These are phyloP conservation scores for Rhinichthys osculus DNA, from an alignment of 2,797 vertebrate genomes.

Conservation along the genomic window DNA sequence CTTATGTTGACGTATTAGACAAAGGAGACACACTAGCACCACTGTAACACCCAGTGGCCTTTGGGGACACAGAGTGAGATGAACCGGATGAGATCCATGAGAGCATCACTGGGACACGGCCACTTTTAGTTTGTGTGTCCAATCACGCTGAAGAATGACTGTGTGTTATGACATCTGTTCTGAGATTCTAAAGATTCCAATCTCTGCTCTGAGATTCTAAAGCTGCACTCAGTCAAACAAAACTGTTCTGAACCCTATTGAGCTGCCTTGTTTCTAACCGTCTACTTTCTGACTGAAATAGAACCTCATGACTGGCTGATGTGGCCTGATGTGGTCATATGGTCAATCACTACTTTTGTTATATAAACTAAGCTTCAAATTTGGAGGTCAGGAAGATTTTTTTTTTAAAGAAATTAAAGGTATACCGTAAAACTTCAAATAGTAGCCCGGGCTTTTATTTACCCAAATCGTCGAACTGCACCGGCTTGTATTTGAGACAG, in stretches of 20 bases:
- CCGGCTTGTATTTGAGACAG: no score
- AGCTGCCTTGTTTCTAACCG: not conserved
- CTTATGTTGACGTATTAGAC: constrained; percentile 48
- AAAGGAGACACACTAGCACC: constrained; percentile 17
- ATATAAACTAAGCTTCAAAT: not conserved
- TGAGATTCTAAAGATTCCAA: not conserved
- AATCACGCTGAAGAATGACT: not conserved
- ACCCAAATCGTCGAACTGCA: no score
- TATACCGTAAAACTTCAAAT: no score
- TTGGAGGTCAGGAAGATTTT: not conserved
- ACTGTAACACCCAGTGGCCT: constrained; percentile 13
- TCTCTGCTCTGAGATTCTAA: not conserved
- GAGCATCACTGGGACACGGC: not conserved
- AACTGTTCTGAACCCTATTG: not conserved
- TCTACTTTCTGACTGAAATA: not conserved
- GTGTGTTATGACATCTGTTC: not conserved
- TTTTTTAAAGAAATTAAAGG: not conserved
- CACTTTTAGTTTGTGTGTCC: not conserved
- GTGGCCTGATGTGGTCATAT: not conserved
- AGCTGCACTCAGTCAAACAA: not conserved
- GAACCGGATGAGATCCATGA: not conserved
- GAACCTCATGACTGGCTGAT: not conserved
- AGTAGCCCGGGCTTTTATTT: no score
- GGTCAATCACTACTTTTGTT: not conserved
- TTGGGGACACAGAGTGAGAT: not conserved